Evolutionary conservation across 2,113 vertebrate species (phyloP), one percentile per base, ranked within the genome.

Genomic region (Paradoxurus hermaphroditus): DNA sequence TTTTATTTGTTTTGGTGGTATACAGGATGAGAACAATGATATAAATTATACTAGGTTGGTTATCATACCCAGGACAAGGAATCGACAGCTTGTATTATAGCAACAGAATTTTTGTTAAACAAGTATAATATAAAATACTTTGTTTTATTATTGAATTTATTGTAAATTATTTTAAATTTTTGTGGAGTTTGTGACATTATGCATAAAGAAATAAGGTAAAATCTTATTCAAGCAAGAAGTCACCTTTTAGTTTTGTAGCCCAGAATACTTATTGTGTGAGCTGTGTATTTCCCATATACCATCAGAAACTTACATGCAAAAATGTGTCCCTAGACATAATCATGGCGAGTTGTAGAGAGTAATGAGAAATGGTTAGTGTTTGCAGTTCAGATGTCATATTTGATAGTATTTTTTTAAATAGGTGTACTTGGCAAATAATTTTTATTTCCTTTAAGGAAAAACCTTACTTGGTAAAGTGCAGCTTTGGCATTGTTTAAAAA

Each of bases 351-450:
- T 96, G 83, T 8, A 87, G 73, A 59, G 18, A 90, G 51, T 85
- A 86, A 68, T 29, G 59, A 65, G 2, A 96, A 96, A 97, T 93
- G 93, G 62, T 27, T 96, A 23, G 18, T 65, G 81, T 95, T 95
- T 72, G 41, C 23, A 83, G 97, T 67, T 96, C 21, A 87, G 90
- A 91, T 31, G 0, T 83, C 75, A 65, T 65, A 59, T 13, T 92
- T 95, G 4, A 56, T 1, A 7, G 56, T 95, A 95, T 68, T 75
- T 63, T 95, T 91, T 53, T 44, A 85, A 67, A 79, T 62, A 67
- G 19, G 3, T 39, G 49, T 0, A 56, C 27, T 94, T 83, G 18
- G 18, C 1, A 27, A 62, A 34, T 36, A n/a, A 11, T 39, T 85
- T 93, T 14, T 87, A 14, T 65, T 79, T 88, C 21, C 39, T 95